A percentile compares a stretch with the other conserved stretches of the same genome.
phyloP scores from a whole-genome alignment of 2,797 vertebrate genomes.

The Sebastes hubbsi region DNA sequence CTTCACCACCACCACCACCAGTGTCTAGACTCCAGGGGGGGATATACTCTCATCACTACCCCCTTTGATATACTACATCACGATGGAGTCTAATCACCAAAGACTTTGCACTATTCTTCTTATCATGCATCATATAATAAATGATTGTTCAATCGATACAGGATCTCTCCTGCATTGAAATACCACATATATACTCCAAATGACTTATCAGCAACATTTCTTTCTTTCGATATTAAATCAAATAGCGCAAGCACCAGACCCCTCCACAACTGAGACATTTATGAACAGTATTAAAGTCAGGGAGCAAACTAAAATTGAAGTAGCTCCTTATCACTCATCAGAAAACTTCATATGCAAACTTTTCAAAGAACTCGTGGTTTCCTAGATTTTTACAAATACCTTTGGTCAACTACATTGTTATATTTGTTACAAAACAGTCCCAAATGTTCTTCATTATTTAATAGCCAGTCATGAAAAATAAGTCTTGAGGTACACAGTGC shows the following conservation, averaged over 20 bases:
- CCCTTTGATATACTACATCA: too few relatives aligned
- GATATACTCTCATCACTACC: too few relatives aligned
- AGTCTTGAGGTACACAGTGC: neutral
- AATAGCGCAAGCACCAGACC: neutral
- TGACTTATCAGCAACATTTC: conserved; percentile 1
- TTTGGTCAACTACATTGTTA: neutral
- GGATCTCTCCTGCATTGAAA: neutral
- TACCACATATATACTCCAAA: neutral
- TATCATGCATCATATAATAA: too few relatives aligned
- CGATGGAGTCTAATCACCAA: too few relatives aligned
- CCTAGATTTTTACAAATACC: neutral
- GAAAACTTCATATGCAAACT: neutral
- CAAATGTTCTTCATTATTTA: conserved; percentile 8
- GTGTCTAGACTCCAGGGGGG: too few relatives aligned
- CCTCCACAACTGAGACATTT: neutral
- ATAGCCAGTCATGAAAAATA: neutral
- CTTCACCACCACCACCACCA: too few relatives aligned
- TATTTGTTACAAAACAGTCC: neutral
- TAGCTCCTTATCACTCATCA: neutral
- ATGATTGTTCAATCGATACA: too few relatives aligned
- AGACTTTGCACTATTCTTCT: too few relatives aligned
- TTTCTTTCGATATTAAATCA: conserved; percentile 28
- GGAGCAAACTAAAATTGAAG: neutral
- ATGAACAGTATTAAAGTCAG: neutral
- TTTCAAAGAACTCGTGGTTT: neutral